These are phyloP conservation scores for Zoanthus sociatus DNA, from an alignment of 92 coral and sea anemone species.

Conservation along the genomic window DNA sequence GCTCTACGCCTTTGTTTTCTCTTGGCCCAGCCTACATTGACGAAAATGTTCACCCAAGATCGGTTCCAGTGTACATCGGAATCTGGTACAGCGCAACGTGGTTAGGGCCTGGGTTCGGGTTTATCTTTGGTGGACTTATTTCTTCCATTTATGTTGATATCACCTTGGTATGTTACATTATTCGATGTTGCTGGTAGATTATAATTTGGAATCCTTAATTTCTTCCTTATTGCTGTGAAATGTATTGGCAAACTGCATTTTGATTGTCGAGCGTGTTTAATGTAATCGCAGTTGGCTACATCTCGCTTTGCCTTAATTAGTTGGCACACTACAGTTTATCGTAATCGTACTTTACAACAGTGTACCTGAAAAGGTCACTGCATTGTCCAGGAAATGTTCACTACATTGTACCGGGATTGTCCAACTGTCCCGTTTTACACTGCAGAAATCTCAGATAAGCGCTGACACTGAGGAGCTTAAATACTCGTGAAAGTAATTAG, in stretches of 20 bases:
- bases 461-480: no score
- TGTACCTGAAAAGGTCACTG: background rate
- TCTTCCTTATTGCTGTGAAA: background rate
- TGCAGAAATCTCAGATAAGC: background rate
- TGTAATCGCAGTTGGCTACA: background rate
- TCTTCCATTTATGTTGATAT: constrained; percentile 50
- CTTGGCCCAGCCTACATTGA: constrained; percentile 94
- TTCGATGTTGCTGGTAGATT: no score
- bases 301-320: background rate
- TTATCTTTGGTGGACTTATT: constrained; percentile 73
- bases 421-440: no score
- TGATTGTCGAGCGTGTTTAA: background rate
- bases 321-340: background rate
- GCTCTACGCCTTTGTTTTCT: constrained; percentile 85
- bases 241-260: background rate
- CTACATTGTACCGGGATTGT: no score
- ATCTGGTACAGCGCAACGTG: constrained; percentile 69
- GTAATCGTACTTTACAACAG: background rate
- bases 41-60: constrained; percentile 85
- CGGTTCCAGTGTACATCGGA: constrained; percentile 84
- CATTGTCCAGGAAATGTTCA: background rate
- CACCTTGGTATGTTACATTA: constrained; percentile 18
- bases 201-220: no score
- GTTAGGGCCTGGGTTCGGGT: constrained; percentile 87
- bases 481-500: no score